phyloP scores from a whole-genome alignment of 2,797 vertebrate genomes.

The Trichosurus vulpecula region DNA sequence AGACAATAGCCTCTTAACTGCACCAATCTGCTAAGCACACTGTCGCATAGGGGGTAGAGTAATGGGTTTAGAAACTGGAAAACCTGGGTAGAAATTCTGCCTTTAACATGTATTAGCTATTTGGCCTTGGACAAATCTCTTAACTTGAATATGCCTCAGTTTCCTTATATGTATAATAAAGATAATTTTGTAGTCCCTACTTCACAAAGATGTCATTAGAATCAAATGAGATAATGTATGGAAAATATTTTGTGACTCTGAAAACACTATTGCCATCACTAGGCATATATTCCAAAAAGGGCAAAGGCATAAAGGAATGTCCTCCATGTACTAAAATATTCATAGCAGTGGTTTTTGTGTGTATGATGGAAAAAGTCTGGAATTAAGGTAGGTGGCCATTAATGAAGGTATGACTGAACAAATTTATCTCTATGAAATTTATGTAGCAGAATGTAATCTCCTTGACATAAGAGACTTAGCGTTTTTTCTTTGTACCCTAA shows the following conservation, averaged over 20 bases:
- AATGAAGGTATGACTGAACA: not conserved
- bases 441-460: not conserved
- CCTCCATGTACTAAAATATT: not conserved
- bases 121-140: not conserved
- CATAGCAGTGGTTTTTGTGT: not conserved
- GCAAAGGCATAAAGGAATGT: not conserved
- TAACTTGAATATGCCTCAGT: not conserved
- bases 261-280: not conserved
- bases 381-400: not conserved
- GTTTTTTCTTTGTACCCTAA: not conserved
- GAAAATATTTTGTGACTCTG: not conserved
- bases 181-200: not conserved
- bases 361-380: not conserved
- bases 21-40: not conserved
- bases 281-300: not conserved
- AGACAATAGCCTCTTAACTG: not conserved
- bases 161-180: not conserved
- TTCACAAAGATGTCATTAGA: not conserved
- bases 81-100: not conserved
- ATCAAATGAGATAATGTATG: not conserved
- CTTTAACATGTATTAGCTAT: not conserved
- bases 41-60: not conserved
- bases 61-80: not conserved
- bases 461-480: not conserved
- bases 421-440: not conserved